These are phyloP conservation scores for Augiades crinisus DNA, from an alignment of 2,888 invertebrate species.

Conservation along the genomic window DNA sequence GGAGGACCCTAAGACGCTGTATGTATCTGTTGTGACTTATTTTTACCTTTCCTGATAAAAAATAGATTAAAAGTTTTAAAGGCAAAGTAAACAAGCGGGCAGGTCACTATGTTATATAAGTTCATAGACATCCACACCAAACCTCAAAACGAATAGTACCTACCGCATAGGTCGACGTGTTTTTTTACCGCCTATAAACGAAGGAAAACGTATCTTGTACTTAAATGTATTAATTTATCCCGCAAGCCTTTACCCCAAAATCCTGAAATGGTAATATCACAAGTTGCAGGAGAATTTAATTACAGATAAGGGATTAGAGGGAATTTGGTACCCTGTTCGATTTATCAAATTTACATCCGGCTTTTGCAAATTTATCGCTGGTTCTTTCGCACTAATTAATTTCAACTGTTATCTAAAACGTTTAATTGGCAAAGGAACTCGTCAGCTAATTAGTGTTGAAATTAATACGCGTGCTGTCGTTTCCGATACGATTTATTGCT, in stretches of 20 bases:
- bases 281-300: conserved; percentile 22
- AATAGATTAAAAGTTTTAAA: too few relatives aligned
- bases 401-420: conserved; percentile 24
- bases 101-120: too few relatives aligned
- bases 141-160: too few relatives aligned
- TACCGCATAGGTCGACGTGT: too few relatives aligned
- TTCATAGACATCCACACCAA: too few relatives aligned
- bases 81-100: too few relatives aligned
- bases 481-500: conserved; percentile 14
- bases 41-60: too few relatives aligned
- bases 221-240: background rate
- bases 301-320: conserved; percentile 19
- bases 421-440: conserved; percentile 24
- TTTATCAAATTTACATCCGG: conserved; percentile 27
- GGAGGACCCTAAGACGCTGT: too few relatives aligned
- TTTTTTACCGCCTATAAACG: too few relatives aligned
- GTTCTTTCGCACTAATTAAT: conserved; percentile 26
- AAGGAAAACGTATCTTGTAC: background rate
- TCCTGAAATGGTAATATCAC: background rate
- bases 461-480: conserved; percentile 14
- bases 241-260: background rate
- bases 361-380: conserved; percentile 23
- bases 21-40: too few relatives aligned
- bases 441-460: conserved; percentile 18
- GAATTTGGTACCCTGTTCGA: conserved; percentile 16